Evolutionary conservation across 2,113 vertebrate genomes (phyloP), one percentile per base, ranked within the genome.

Genomic region (Xyrauchen texanus): DNA sequence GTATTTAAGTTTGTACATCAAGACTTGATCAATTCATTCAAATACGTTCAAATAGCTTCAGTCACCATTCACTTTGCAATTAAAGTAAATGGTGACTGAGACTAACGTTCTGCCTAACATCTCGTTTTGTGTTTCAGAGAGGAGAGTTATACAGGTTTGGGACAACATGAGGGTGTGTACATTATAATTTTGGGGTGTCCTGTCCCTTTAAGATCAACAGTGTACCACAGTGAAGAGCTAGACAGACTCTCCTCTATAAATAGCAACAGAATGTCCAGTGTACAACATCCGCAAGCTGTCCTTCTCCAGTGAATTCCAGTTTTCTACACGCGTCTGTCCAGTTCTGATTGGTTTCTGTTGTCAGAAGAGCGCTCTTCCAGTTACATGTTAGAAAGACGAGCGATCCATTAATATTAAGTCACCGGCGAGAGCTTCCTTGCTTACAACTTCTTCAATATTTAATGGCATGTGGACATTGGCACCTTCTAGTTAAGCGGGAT

Each of bases 341-440:
- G 21, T 34, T 34, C 1, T 49, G 5, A 49, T 8, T 8, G 47
- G 47, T 49, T 49, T 49, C 5, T n/a, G n/a, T n/a, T n/a, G n/a
- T n/a, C n/a, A n/a, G n/a, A 55, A 13, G 80, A 70, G 76, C 82
- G 81, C 80, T 85, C 85, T 79, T 44, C 68, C 87, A 76, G 86
- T 70, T 81, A 82, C 79, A 86, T 84, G 89, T 85, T 81, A 85
- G 91, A 92, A 93, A 93, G 90, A 92, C 83, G 91, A 92, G 91
- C 89, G 87, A 92, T 76, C 85, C 89, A 92, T 93, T 89, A 92
- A 93, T 92, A 92, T 92, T 92, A 91, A 92, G 90, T 92, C 88
- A 88, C 90, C 86, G 86, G 85, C n/a, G 85, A 92, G 90, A 88
- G 89, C 91, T 92, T 58, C 44, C 49, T 72, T 72, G 89, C 88